Base-by-base conservation (phyloP, 2,113 vertebrate genomes). In the Macquaria ambigua region DNA sequence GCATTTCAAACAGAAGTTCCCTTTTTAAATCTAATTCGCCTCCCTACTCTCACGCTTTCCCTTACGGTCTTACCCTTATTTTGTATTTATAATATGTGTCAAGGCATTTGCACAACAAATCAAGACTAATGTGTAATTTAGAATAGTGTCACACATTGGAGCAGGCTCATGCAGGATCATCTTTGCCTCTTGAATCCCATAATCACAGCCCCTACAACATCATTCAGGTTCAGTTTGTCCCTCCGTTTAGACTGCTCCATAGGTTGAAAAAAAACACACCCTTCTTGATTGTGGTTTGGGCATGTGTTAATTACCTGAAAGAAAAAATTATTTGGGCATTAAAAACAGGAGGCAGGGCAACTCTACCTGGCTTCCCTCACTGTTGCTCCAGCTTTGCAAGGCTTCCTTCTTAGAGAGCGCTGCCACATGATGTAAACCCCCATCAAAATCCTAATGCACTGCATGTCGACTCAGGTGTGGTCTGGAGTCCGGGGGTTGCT, bases 381-480 rank as follows among this genome's bases (percentile, higher is more conserved):
- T 81, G 34, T n/a, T 75, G 39, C 64, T 86, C n/a, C 73, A 50
- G 70, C 71, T 46, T 46, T 84, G 58, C 10, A 28, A 31, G 75
- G 53, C 68, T 39, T 81, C 37, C 39, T 71, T 74, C 50, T 48
- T 2, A 3, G 71, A 66, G 23, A 73, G 56, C 2, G 6, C 82
- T 64, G 41, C 61, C 70, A 79, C 34, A 41, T 0, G 16, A n/a
- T 46, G 66, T 37, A 76, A 81, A n/a, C 48, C 72, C 31, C 41
- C 72, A 63, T 76, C 58, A 78, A 61, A 70, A 59, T 88, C 59
- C 66, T 74, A 74, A 85, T 81, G 85, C 48, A 8, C 79, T 2
- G 63, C 41, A 5, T 81, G 87, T 79, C 67, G 14, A 63, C 83
- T 92, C 84, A 88, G 87, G 92, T 91, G 90, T 53, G 84, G 81